Evolutionary conservation across 2,797 vertebrate genomes (phyloP), one percentile per base, ranked within the genome.

Genomic region (Hydrolagus colliei): DNA sequence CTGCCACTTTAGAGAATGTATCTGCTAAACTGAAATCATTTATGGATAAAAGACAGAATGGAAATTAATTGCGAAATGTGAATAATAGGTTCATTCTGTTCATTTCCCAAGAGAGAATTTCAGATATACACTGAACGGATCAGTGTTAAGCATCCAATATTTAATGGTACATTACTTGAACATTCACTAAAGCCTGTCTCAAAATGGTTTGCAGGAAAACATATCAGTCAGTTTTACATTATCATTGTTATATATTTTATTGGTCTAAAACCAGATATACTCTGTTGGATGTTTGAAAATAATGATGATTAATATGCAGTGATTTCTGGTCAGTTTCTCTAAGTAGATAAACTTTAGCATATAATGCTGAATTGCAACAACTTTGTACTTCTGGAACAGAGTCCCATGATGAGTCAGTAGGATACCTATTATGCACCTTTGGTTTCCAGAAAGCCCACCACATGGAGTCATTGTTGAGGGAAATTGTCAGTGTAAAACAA

Each of bases 51-150:
- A 87, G 87, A 89, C 85, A 88, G 86, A 86, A 80, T 87, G 68
- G 20, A 88, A 90, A 90, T 89, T 88, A 90, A 90, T 88, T 90
- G 88, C 92, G 89, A 87, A 88, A 89, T 89, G 86, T 87, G 89
- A 88, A 87, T 27, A 80, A 89, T 87, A 88, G 87, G 88, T 85
- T 89, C 86, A 87, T 88, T 89, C 90, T 74, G 79, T 73, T 22
- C 74, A 27, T 84, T 77, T 87, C 88, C 89, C 87, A 86, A 78
- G 87, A 85, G 89, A 86, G 86, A 76, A 65, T 82, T 87, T 87
- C 79, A 87, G 86, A 84, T 35, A 35, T 84, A 84, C 32, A 84
- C 79, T 41, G 22, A 65, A 80, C n/a, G 63, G 79, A 68, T 84
- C 65, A 84, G 16, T 41, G 32, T 68, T 84, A 84, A 84, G 65